These are phyloP conservation scores for Pogonomyrmex barbatus DNA, from an alignment of 1,140 invertebrate genomes.

Conservation along the genomic window DNA sequence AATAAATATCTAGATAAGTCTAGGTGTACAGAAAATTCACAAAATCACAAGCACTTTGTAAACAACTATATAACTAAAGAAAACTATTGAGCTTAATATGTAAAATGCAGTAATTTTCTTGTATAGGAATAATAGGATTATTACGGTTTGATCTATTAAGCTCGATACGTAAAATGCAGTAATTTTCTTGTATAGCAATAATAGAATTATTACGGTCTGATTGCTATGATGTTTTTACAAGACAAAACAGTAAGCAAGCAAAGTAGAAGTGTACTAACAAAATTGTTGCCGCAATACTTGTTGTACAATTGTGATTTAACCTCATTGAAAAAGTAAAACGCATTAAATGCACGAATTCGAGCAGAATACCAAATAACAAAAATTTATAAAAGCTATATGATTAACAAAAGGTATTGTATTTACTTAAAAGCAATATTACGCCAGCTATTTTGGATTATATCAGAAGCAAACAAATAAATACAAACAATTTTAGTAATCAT, in stretches of 20 bases:
- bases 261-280: constrained; percentile 22
- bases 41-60: neutral
- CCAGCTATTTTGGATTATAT: neutral
- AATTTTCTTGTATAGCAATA: constrained; percentile 17
- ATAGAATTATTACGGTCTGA: constrained; percentile 54
- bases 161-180: neutral
- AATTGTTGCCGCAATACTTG: constrained; percentile 16
- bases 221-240: constrained; percentile 39
- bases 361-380: neutral
- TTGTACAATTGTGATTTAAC: constrained; percentile 23
- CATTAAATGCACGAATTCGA: neutral
- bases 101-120: constrained; percentile 36
- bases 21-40: neutral
- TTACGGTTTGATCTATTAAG: constrained; percentile 29
- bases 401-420: constrained; percentile 35
- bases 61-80: neutral
- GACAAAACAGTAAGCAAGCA: constrained; percentile 14
- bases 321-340: constrained; percentile 25
- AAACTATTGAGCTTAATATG: constrained; percentile 20
- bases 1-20: neutral
- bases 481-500: neutral
- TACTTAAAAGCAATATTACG: constrained; percentile 10
- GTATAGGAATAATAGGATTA: constrained; percentile 28
- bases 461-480: neutral
- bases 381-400: neutral